Conservation (phyloP, 2,888 invertebrate genomes). For the Meliscaeva auricollis region DNA sequence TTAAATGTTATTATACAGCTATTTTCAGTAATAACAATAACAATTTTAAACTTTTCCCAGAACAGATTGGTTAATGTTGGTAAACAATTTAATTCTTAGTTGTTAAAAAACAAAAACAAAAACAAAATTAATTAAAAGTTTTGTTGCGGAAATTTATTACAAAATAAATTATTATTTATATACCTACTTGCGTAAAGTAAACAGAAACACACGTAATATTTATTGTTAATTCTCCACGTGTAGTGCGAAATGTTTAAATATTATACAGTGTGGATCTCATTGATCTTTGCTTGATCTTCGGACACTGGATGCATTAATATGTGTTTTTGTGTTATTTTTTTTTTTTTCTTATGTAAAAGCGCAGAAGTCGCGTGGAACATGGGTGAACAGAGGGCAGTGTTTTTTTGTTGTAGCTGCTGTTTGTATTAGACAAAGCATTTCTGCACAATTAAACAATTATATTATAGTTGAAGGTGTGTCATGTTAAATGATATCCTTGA, state of each 20-base stretch:
- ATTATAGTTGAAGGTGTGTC: constrained; percentile 25
- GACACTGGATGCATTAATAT: constrained; percentile 54
- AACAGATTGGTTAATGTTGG: not conserved
- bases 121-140: constrained; percentile 4
- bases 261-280: constrained; percentile 42
- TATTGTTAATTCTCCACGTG: constrained; percentile 31
- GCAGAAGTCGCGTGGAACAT: not conserved
- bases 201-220: not conserved
- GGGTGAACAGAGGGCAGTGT: constrained; percentile 52
- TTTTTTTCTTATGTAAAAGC: not conserved
- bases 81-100: not conserved
- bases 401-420: not conserved
- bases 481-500: constrained; percentile 1
- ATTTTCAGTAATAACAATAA: constrained; percentile 22
- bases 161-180: constrained; percentile 15
- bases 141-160: constrained; percentile 11
- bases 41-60: not conserved
- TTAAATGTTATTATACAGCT: constrained; percentile 8
- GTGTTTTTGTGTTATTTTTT: not conserved
- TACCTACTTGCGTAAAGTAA: not conserved
- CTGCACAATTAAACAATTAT: constrained; percentile 6
- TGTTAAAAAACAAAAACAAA: not conserved
- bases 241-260: not conserved
- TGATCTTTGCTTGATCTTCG: constrained; percentile 71
- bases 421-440: constrained; percentile 14